Conservation (phyloP, 2,888 invertebrate genomes). For the Eristalis pertinax region DNA sequence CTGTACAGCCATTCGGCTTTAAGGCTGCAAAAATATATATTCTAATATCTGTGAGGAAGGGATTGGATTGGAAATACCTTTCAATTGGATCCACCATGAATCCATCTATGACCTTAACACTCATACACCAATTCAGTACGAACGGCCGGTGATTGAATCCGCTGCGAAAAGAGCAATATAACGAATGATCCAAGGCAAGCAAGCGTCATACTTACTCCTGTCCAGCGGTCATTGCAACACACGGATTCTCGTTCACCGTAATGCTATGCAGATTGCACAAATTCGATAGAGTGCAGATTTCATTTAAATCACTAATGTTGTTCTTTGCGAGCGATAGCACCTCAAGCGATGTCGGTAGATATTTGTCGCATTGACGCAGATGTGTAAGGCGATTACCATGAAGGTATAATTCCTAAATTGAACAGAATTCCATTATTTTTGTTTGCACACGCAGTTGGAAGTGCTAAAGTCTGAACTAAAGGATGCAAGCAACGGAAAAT, state of each 20-base stretch:
- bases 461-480: neutral
- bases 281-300: conserved; percentile 91
- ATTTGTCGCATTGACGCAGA: conserved; percentile 90
- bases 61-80: conserved; percentile 82
- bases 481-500: neutral
- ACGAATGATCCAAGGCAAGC: neutral
- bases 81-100: conserved; percentile 94
- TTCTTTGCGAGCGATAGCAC: conserved; percentile 91
- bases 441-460: neutral
- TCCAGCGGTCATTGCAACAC: conserved; percentile 89
- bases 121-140: conserved; percentile 96
- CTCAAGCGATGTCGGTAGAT: conserved; percentile 89
- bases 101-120: conserved; percentile 93
- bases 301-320: conserved; percentile 91
- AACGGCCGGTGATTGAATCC: conserved; percentile 96
- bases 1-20: conserved; percentile 98
- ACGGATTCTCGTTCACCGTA: conserved; percentile 93
- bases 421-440: neutral
- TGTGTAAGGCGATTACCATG: conserved; percentile 93
- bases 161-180: conserved; percentile 82
- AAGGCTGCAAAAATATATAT: conserved; percentile 83
- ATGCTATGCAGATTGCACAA: conserved; percentile 90
- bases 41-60: neutral
- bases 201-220: conserved; percentile 84
- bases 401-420: conserved; percentile 89